Base-by-base conservation (phyloP, 2,888 invertebrate species). In the Pristionchus entomophagus region DNA sequence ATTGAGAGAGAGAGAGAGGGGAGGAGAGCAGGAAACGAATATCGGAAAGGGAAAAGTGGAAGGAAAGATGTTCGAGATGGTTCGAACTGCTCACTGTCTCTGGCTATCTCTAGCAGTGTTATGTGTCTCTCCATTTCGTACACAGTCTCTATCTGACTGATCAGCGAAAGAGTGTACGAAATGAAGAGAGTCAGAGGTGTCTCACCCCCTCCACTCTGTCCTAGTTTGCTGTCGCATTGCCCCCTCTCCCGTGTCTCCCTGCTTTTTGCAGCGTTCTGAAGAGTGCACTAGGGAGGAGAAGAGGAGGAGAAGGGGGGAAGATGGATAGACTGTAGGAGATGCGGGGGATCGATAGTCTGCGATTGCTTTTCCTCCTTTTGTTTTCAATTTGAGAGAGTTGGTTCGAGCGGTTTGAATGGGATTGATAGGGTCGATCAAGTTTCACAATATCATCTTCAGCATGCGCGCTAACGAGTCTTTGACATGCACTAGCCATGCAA, bases 161-260 rank as follows among this genome's bases (percentile, higher is more conserved):
- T 14, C 26, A 2, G 0, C 29, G 10, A 14, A 19, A 6, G 59
- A 32, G n/a, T 26, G 26, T 10, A 22, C 2, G 19, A 56, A 4
- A 14, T 22, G 10, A n/a, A 26, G 26, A 59, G 29, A 59, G 29
- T 29, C n/a, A n/a, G n/a, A n/a, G n/a, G n/a, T n/a, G 10, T 35
- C 65, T 32, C 22, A 8, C 35, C 32, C 38, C 32, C 69, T 69
- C 12, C 12, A 17, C 41, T 6, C 78, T 78, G 49, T 45, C 78
- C 51, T 78, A 45, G 49, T 78, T 78, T 51, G 45, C 78, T 49
- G 45, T 78, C 78, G 78, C 78, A 78, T 45, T 78, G 78, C 38
- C 41, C 6, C 35, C 17, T 5, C 19, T 19, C 29, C 26, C 41
- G 69, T 6, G 29, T 5, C 19, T 19, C 29, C 26, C 41, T 29